Evolutionary conservation across 2,888 invertebrate species (phyloP).

Genomic region (Pseudanteris insignis): DNA sequence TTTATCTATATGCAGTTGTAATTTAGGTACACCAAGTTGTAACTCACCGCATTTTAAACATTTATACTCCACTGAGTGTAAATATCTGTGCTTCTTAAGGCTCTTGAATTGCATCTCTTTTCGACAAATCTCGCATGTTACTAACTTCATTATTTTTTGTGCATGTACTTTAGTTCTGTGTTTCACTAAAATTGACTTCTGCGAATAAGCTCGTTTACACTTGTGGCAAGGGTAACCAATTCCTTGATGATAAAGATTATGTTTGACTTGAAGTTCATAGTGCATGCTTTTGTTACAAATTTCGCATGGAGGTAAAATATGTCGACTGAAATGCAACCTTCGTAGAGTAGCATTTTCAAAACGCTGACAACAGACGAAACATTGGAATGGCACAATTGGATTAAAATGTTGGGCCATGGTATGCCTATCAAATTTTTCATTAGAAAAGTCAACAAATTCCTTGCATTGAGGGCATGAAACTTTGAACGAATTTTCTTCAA

Average conservation of each 20-base stretch:
- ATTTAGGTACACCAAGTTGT: conserved; percentile 2
- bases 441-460: conserved; percentile 17
- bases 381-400: conserved; percentile 42
- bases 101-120: conserved; percentile 40
- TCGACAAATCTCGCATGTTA: conserved; percentile 46
- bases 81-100: conserved; percentile 39
- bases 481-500: conserved; percentile 37
- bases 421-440: conserved; percentile 51
- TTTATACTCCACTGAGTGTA: conserved; percentile 20
- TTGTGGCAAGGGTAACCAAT: conserved; percentile 56
- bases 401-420: conserved; percentile 48
- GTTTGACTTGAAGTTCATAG: conserved; percentile 40
- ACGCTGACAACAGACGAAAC: conserved; percentile 49
- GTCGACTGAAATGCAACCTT: conserved; percentile 46
- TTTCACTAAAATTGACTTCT: conserved; percentile 29
- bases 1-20: conserved; percentile 33
- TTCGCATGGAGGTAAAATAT: conserved; percentile 43
- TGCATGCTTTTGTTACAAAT: conserved; percentile 45
- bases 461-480: conserved; percentile 47
- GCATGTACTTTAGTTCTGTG: conserved; percentile 43
- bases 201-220: conserved; percentile 53
- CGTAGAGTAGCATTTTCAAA: conserved; percentile 46
- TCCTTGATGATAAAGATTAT: conserved; percentile 56
- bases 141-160: conserved; percentile 6
- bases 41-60: conserved; percentile 44